Base-by-base conservation (phyloP, 2,113 vertebrate species). In the Proteles cristata region DNA sequence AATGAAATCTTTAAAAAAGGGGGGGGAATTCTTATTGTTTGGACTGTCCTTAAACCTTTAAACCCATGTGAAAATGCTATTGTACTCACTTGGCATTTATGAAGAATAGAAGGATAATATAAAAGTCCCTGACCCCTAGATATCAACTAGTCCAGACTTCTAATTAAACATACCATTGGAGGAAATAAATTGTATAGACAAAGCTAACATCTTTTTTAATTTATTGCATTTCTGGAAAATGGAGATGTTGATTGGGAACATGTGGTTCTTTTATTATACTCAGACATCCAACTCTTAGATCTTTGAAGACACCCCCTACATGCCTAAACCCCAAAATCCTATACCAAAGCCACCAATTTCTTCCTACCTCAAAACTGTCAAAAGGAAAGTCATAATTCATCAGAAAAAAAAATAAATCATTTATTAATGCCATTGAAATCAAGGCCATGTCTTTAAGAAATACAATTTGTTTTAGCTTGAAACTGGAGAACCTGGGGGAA, bases 321-420 rank as follows among this genome's bases (percentile, higher is more conserved):
- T 66, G 45, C 92, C 86, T 94, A 96, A 93, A 69, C 93, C 80
- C 58, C 50, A 87, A 95, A 95, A 93, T 80, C 74, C 69, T 91
- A 88, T 69, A 96, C 66, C 93, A 97, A 96, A 96, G 89, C 63
- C 73, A 92, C 55, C 93, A 88, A 93, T 97, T 76, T 92, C 50
- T 85, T 92, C 97, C 33, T 81, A 94, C 76, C 26, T 82, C 39
- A 66, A 95, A 96, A 95, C 80, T 91, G 53, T 90, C 90, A 85
- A 80, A 93, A 94, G 33, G 3, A 86, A 95, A 94, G 53, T 90
- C 77, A 39, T 73, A 94, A 97, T 76, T 83, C 31, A 93, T 86
- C 68, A 95, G 65, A 92, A 90, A 92, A 90, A 90, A 65, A 35
- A 93, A 91, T 63, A 89, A 53, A 43, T 85, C 58, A 53, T 58